A percentile compares a stretch with the other conserved stretches of the same genome.
Evolutionary conservation across 2,888 invertebrate genomes (phyloP).

Genomic region (Cremastinae sp.): DNA sequence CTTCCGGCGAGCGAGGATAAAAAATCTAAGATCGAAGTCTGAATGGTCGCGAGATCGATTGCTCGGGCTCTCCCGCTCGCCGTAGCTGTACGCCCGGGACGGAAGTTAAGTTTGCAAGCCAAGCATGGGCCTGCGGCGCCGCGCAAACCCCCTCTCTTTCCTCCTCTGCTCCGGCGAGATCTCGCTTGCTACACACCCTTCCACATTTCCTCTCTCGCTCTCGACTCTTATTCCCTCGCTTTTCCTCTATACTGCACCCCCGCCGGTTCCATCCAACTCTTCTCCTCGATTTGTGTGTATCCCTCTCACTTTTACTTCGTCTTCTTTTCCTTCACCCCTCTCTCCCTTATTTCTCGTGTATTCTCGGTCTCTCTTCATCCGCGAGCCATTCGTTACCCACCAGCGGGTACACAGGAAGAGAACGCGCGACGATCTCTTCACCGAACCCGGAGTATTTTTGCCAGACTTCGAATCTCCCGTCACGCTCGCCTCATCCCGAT

Average conservation of each 20-base stretch:
- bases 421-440: conserved; percentile 35
- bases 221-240: conserved; percentile 54
- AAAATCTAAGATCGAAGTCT: conserved; percentile 73
- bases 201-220: conserved; percentile 30
- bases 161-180: conserved; percentile 67
- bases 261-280: conserved; percentile 53
- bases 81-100: conserved; percentile 70
- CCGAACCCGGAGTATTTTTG: conserved; percentile 38
- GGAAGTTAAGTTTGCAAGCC: conserved; percentile 80
- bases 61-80: conserved; percentile 39
- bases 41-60: conserved; percentile 74
- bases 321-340: conserved; percentile 45
- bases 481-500: conserved; percentile 21
- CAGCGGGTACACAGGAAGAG: conserved; percentile 44
- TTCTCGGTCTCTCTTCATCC: conserved; percentile 42
- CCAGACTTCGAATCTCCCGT: conserved; percentile 36
- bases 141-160: conserved; percentile 78
- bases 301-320: conserved; percentile 51
- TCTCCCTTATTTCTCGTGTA: conserved; percentile 20
- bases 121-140: conserved; percentile 79
- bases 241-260: too few relatives aligned
- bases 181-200: conserved; percentile 61
- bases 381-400: conserved; percentile 59
- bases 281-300: conserved; percentile 58
- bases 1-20: conserved; percentile 54